Conservation (phyloP, 2,888 invertebrate genomes). For the Carterocephalus palaemon region DNA sequence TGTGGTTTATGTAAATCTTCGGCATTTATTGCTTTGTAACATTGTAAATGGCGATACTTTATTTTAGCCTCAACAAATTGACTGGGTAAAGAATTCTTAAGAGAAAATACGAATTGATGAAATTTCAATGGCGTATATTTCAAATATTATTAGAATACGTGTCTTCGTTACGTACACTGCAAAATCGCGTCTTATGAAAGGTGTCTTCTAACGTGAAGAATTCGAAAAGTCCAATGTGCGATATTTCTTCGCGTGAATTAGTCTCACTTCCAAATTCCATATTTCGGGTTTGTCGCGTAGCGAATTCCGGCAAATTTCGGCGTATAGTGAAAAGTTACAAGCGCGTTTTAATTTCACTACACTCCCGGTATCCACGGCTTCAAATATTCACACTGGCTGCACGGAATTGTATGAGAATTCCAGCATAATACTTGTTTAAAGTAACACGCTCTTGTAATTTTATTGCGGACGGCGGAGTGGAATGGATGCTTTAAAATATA, state of each 20-base stretch:
- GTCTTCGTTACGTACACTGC: conserved; percentile 19
- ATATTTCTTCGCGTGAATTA: conserved; percentile 70
- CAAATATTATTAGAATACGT: conserved; percentile 28
- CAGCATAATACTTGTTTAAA: conserved; percentile 29
- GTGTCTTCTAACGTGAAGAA: conserved; percentile 25
- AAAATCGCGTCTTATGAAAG: conserved; percentile 10
- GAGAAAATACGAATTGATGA: conserved; percentile 24
- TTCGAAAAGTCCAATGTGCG: conserved; percentile 47
- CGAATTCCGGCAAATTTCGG: conserved; percentile 47
- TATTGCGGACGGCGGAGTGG: conserved; percentile 24
- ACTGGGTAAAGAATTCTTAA: conserved; percentile 51
- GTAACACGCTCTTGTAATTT: conserved; percentile 30
- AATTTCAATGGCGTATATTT: conserved; percentile 33
- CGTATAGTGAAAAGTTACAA: conserved; percentile 43
- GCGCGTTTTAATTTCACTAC: conserved; percentile 47
- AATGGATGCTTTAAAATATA: conserved; percentile 23
- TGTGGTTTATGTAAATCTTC: conserved; percentile 59
- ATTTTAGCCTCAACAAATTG: conserved; percentile 42
- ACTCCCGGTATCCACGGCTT: conserved; percentile 21
- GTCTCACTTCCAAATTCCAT: conserved; percentile 57
- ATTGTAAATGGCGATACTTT: conserved; percentile 48
- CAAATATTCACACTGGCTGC: conserved; percentile 30
- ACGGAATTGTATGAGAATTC: conserved; percentile 28
- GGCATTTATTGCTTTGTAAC: conserved; percentile 56
- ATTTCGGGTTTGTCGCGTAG: conserved; percentile 36